These are phyloP conservation scores for Arrhamphus sclerolepis DNA, from an alignment of 2,797 vertebrate genomes.

Conservation along the genomic window DNA sequence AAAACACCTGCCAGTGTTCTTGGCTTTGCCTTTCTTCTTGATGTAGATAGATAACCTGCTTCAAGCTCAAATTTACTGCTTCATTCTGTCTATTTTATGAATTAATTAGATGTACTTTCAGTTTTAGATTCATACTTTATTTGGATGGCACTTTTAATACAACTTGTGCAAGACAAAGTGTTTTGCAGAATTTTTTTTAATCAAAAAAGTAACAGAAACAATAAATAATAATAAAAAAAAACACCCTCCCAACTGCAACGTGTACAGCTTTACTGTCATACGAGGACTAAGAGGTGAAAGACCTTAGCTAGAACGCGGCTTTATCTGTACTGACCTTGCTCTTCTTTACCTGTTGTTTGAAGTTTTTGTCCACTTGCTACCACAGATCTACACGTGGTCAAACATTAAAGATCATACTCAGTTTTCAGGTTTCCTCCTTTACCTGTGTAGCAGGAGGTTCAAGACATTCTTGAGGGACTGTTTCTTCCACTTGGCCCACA, in stretches of 20 bases:
- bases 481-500: too few relatives aligned
- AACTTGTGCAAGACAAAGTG: too few relatives aligned
- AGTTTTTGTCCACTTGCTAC: not conserved
- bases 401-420: conserved; percentile 4
- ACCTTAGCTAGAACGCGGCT: not conserved
- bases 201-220: too few relatives aligned
- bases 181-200: too few relatives aligned
- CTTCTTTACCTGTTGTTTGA: not conserved
- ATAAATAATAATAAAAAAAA: too few relatives aligned
- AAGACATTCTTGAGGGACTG: too few relatives aligned
- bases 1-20: conserved; percentile 1
- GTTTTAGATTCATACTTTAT: too few relatives aligned
- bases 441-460: not conserved
- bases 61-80: not conserved
- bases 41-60: conserved; percentile 1
- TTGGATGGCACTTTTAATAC: too few relatives aligned
- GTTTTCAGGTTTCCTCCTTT: conserved; percentile 2
- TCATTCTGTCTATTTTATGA: not conserved
- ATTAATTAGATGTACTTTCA: not conserved
- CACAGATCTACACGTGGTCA: not conserved
- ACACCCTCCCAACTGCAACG: not conserved
- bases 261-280: conserved; percentile 8
- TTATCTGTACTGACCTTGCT: conserved; percentile 1
- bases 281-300: not conserved
- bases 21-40: conserved; percentile 4